Evolutionary conservation across 2,888 invertebrate genomes (phyloP).

Genomic region (Fragum whitleyi): DNA sequence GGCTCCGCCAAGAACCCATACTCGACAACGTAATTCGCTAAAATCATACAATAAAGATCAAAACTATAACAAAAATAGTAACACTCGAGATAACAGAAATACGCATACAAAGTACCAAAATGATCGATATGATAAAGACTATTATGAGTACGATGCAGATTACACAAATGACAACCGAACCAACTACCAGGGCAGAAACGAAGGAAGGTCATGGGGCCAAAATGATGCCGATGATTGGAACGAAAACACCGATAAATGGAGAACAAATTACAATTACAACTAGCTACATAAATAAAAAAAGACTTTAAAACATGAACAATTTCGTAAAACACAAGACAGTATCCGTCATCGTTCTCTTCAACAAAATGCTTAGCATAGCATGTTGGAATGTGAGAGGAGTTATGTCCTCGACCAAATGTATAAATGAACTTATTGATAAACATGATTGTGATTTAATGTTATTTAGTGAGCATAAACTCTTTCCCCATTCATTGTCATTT

Average conservation of each 20-base stretch:
- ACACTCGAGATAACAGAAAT: no score
- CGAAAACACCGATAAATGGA: neutral
- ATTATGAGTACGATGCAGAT: neutral
- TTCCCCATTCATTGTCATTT: neutral
- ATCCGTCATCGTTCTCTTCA: no score
- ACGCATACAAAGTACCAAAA: no score
- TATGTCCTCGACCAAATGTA: neutral
- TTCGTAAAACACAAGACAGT: no score
- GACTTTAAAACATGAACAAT: no score
- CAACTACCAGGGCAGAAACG: neutral
- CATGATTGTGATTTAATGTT: neutral
- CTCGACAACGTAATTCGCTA: no score
- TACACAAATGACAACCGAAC: neutral
- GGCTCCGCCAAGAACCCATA: no score
- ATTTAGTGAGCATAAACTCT: neutral
- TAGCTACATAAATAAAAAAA: no score
- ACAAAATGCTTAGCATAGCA: neutral
- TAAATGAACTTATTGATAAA: neutral
- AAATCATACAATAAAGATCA: no score
- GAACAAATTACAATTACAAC: neutral
- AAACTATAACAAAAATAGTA: no score
- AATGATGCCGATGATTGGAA: neutral
- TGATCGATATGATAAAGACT: no score
- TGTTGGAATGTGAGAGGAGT: constrained; percentile 10
- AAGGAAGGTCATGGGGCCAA: neutral